Conservation (phyloP, 1,140 invertebrate species). For the Dufourea novaeangliae region DNA sequence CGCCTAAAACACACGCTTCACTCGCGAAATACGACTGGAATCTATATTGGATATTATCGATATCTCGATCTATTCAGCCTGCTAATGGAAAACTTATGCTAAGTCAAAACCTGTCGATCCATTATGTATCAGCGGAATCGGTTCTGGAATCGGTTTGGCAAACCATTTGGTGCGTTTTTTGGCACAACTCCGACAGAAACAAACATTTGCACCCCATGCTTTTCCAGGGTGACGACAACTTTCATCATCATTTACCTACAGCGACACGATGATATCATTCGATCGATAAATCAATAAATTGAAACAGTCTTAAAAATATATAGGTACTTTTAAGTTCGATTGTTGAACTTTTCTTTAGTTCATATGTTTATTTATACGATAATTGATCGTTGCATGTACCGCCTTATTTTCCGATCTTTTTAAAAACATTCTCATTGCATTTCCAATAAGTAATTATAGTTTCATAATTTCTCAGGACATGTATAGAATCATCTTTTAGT, state of each 20-base stretch:
- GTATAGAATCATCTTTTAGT: no score
- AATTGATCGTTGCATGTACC: no score
- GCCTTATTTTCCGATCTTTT: no score
- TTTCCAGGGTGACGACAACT: neutral
- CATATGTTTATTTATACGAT: no score
- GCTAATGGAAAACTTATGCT: constrained; percentile 79
- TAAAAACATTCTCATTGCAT: no score
- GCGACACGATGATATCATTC: neutral
- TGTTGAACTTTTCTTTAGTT: no score
- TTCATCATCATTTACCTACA: neutral
- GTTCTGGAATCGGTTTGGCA: constrained; percentile 43
- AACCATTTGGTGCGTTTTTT: constrained; percentile 54
- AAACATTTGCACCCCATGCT: constrained; percentile 36
- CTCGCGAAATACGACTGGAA: constrained; percentile 67
- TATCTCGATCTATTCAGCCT: constrained; percentile 70
- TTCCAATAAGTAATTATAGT: no score
- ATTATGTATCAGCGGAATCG: constrained; percentile 71
- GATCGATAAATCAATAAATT: neutral
- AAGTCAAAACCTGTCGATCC: constrained; percentile 64
- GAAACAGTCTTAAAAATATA: neutral
- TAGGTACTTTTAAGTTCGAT: no score
- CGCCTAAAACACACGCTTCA: constrained; percentile 51
- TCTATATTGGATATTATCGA: constrained; percentile 78
- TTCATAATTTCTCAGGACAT: no score
- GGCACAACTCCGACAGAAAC: neutral